Base-by-base conservation (phyloP, 2,888 invertebrate genomes). In the Luperina testacea region DNA sequence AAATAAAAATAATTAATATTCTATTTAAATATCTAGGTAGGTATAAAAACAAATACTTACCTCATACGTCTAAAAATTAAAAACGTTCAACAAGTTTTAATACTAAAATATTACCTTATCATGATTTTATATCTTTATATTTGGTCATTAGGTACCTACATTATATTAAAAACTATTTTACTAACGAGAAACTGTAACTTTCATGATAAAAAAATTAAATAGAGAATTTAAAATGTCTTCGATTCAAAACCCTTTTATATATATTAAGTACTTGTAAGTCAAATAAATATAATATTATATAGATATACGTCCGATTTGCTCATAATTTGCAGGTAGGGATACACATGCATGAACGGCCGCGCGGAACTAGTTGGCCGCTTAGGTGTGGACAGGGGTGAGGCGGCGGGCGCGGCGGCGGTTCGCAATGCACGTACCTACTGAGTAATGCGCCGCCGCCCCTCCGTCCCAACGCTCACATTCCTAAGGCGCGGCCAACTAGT, bases 201-300 rank as follows among this genome's bases (percentile, higher is more conserved):
- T 6, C 6, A n/a, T 24, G 0, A 38, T 64, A 65, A 79, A 80
- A 72, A 79, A 78, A 61, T 32, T 48, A 75, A 61, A 32, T 75
- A 17, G 38, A 57, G 4, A 82, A 82, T 75, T 3, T 68, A 68
- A 65, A 75, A 63, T 68, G 68, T 80, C 76, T 80, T 75, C 61
- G 59, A 61, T 82, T 53, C 53, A 17, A 38, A 68, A 65, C 59
- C 42, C 42, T 45, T 51, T 24, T 17, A 63, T 27, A 65, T 20
- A 6, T 8, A 27, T 4, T 45, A 38, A 38, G 38, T 38, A 73
- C 27, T 45, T 11, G 24, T 45, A 57, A 3, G 15, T 48, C 17
- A 51, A 38, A 51, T n/a, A 27, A 64, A 64, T 13, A 38, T 24
- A 13, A 20, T 38, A 38, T 65, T 59, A n/a, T 59, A 5, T 59